Base-by-base conservation (phyloP, 1,140 invertebrate species). In the Trissolcus basalis region DNA sequence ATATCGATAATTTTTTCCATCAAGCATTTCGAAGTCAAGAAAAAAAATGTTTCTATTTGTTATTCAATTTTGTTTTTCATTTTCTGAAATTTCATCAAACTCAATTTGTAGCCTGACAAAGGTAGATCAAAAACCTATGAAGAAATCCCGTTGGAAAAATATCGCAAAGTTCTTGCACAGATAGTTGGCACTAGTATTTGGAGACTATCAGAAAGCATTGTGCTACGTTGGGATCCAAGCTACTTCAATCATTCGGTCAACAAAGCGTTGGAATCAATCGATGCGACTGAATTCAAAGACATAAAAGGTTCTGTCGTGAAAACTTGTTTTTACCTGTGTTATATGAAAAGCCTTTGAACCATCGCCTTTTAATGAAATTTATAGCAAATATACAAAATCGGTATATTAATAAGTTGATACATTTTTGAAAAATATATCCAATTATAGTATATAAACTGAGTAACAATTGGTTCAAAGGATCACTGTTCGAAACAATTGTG, bases 191-290 rank as follows among this genome's bases (percentile, higher is more conserved):
- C 80, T 11, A 82, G 79, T 58, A 58, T 88, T 32, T 88, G 85
- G 84, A 81, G 78, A 60, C 71, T 88, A 13, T 88, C 87, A 0
- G 86, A 88, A 16, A 84, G 82, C 58, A 80, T 81, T 60, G 56
- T 86, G 45, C 76, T 87, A 27, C 73, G 73, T 63, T 88, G 86
- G 86, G 59, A 87, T 64, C 79, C 84, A n/a, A 58, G 51, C 10
- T 70, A 81, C 33, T 81, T 87, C 5, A 81, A 84, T 59, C 44
- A 81, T 6, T 77, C 77, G 11, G 19, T 84, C 19, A 69, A 39
- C 4, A 59, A 51, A 19, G 45, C 60, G 33, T 35, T 88, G 15
- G 43, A 61, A 33, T 53, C 64, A 6, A 65, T 87, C 7, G 59
- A 85, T 48, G 36, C 14, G 27, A 44, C 14, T 6, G 48, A 69